Base-by-base conservation (phyloP, 2,113 vertebrate species). In the Cervus canadensis region DNA sequence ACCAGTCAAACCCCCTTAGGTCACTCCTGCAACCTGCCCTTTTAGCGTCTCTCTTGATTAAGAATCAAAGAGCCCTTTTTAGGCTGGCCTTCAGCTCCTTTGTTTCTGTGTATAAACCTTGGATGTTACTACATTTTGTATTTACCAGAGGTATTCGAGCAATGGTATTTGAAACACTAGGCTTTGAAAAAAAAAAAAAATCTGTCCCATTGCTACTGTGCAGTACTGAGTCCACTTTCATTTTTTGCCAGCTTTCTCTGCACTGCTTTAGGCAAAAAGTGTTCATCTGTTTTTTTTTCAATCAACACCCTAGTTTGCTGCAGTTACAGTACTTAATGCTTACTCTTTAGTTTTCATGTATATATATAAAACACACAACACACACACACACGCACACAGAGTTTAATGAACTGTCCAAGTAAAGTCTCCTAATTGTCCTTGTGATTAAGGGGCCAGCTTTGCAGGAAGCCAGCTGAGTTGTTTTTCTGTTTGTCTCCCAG, bases 161-260 rank as follows among this genome's bases (percentile, higher is more conserved):
- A 95, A 60, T 94, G n/a, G 13, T 48, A 54, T 30, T 94, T 45
- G 93, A 97, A 83, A 71, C 88, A 97, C 89, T 96, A 94, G 96
- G 50, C 2, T 97, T 94, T 89, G 52, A 56, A 95, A 94, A 14
- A 40, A 40, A 16, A 40, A n/a, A 67, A 67, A 92, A 97, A 91
- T 95, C 93, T 97, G 91, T 81, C 93, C 86, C 92, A 36, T 84
- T 94, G 79, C 88, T 95, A 64, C 84, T 45, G 40, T 95, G 57
- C 90, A 97, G 81, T 79, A 64, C 0, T 36, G 96, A 97, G 89
- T 98, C 86, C 83, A 89, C 59, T 98, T 89, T 96, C 40, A 86
- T 97, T 97, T 95, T 78, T 97, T 83, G 95, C 94, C 71, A 96
- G 48, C 26, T 89, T 93, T 64, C 94, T 76, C 79, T 94, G 74